Evolutionary conservation across 2,797 vertebrate genomes (phyloP).

Genomic region (Pseudochirops corinnae): DNA sequence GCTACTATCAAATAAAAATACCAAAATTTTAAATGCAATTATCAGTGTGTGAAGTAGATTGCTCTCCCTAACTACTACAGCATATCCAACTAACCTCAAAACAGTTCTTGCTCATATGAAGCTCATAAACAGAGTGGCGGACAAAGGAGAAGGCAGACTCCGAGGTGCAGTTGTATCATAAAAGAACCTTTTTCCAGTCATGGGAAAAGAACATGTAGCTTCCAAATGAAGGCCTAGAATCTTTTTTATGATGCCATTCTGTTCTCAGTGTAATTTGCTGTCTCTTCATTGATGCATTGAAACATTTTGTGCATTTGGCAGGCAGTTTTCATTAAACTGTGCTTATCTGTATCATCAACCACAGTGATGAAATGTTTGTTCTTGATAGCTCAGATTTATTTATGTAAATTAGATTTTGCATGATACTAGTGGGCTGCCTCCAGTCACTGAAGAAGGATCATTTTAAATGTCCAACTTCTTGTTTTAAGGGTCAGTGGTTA

Average conservation of each 20-base stretch:
- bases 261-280: background rate
- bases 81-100: background rate
- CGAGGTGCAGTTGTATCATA: background rate
- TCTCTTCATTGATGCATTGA: background rate
- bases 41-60: background rate
- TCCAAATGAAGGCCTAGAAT: background rate
- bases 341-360: background rate
- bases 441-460: constrained; percentile 34
- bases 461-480: constrained; percentile 5
- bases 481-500: constrained; percentile 50
- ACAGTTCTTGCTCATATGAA: background rate
- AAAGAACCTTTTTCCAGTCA: background rate
- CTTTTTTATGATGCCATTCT: background rate
- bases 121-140: background rate
- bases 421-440: background rate
- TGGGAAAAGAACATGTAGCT: background rate
- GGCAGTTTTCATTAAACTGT: constrained; percentile 23
- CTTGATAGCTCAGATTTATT: constrained; percentile 34
- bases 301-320: background rate
- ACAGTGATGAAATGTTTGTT: background rate
- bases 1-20: background rate
- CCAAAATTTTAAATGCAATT: background rate
- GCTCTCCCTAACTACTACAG: background rate
- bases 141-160: background rate
- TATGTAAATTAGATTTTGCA: background rate